Percentiles rank a stretch among this genome's conserved stretches.
Evolutionary conservation across 2,888 invertebrate species (phyloP).

Genomic region (Theristus sp.): DNA sequence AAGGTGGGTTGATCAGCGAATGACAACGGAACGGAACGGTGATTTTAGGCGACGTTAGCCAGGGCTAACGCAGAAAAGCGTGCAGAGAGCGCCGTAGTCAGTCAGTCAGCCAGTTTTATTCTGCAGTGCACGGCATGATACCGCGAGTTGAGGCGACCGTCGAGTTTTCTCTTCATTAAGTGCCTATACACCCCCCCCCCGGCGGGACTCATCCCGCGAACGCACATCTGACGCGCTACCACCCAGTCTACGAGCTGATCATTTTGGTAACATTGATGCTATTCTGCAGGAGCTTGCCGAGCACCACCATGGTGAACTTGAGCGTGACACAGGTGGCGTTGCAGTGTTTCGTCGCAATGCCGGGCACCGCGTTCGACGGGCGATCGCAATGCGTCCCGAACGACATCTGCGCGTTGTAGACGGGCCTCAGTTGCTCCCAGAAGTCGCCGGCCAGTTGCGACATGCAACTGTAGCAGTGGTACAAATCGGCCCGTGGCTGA

Average conservation of each 20-base stretch:
- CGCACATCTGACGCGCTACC: neutral
- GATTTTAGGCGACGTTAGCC: too few species aligned
- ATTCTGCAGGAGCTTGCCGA: too few species aligned
- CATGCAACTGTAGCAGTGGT: neutral
- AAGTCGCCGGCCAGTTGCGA: neutral
- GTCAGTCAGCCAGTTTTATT: too few species aligned
- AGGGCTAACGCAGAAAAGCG: too few species aligned
- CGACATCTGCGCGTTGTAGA: neutral
- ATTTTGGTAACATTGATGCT: too few species aligned
- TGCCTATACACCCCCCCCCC: too few species aligned
- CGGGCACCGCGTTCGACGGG: neutral
- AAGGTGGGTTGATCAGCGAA: too few species aligned
- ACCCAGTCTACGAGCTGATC: neutral
- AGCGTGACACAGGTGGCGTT: neutral
- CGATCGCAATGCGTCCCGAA: neutral
- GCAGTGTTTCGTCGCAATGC: neutral
- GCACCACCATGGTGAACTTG: neutral
- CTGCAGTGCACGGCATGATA: too few species aligned
- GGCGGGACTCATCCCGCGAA: neutral
- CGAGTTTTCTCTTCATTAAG: neutral
- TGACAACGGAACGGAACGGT: too few species aligned
- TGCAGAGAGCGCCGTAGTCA: too few species aligned
- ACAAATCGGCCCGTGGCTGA: too few species aligned
- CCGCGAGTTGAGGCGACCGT: too few species aligned
- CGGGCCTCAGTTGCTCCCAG: neutral